Conservation (phyloP, 2,797 vertebrate genomes). For the Eidolon dupreanum region DNA sequence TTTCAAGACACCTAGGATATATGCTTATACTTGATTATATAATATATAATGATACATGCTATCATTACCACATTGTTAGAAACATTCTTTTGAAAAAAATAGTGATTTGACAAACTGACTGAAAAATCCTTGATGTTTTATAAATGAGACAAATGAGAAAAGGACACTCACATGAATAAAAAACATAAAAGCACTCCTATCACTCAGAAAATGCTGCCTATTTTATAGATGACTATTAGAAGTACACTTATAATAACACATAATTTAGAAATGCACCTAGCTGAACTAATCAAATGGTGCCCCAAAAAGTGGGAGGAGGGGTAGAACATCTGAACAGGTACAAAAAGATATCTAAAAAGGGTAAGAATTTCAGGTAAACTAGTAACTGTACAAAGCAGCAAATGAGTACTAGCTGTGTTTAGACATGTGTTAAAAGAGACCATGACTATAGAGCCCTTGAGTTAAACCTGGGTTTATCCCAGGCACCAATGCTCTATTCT, state of each 20-base stretch:
- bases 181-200: neutral
- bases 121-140: neutral
- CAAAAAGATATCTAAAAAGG: neutral
- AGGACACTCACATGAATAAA: neutral
- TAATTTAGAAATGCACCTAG: neutral
- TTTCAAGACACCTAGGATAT: neutral
- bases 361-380: neutral
- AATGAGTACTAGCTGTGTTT: neutral
- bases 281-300: neutral
- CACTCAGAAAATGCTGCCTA: neutral
- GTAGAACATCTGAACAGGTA: neutral
- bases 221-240: neutral
- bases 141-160: neutral
- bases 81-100: neutral
- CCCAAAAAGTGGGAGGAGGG: rapidly evolving
- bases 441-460: neutral
- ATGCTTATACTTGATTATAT: neutral
- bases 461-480: neutral
- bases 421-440: neutral
- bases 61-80: neutral
- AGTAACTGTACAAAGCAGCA: neutral
- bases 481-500: neutral
- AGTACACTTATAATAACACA: neutral
- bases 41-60: neutral
- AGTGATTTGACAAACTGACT: neutral